Evolutionary conservation across 92 coral and sea anemone species (phyloP).

Genomic region (Palythoa grandis): DNA sequence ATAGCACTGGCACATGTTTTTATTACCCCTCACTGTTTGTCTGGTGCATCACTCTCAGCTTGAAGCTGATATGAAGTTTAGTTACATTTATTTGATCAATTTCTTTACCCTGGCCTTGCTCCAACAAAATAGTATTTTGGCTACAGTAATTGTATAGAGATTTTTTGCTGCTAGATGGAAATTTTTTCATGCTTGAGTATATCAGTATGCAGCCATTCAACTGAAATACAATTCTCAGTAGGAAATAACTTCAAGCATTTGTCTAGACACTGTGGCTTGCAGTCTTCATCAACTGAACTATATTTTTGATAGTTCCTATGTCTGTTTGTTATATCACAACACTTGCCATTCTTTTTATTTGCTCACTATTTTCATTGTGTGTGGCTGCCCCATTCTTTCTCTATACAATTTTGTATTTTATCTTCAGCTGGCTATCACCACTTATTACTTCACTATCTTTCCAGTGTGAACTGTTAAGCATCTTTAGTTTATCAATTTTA

Average conservation of each 20-base stretch:
- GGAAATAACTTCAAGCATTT: conserved; percentile 9
- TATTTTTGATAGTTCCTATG: neutral
- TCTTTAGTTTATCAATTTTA: too few species aligned
- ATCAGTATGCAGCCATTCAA: neutral
- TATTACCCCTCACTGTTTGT: too few species aligned
- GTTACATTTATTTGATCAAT: too few species aligned
- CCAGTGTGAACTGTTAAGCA: neutral
- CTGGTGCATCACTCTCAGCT: too few species aligned
- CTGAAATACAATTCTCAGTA: neutral
- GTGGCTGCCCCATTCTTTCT: neutral
- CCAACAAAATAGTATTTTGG: too few species aligned
- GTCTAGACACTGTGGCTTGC: conserved; percentile 24
- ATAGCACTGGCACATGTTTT: neutral
- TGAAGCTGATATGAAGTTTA: too few species aligned
- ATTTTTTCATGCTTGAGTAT: neutral
- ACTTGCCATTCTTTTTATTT: neutral
- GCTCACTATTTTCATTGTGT: neutral
- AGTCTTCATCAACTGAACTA: neutral
- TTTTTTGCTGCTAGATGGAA: too few species aligned
- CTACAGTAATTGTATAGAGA: too few species aligned
- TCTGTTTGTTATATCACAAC: neutral
- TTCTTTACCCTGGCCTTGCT: too few species aligned
- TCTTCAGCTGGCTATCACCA: neutral
- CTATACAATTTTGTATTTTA: neutral
- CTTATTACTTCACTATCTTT: neutral